Evolutionary conservation across 2,888 invertebrate genomes (phyloP), one percentile per base, ranked within the genome.

Genomic region (Agelastica alni): DNA sequence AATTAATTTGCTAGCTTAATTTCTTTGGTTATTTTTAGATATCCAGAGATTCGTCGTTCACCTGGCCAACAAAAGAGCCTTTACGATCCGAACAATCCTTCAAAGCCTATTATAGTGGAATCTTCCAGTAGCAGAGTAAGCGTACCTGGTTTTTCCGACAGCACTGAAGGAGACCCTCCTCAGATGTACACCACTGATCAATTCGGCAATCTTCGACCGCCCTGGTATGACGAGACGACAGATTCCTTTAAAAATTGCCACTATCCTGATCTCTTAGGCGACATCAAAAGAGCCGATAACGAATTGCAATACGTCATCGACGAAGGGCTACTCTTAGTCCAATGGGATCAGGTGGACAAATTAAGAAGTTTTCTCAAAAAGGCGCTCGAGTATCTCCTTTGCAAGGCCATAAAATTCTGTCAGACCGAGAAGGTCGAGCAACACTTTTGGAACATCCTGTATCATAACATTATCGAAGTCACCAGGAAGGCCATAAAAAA

Each of bases 361-460:
- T 62, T 72, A 18, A 83, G 89, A 74, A 77, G 79, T 53, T 85
- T 84, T 68, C 77, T 92, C 54, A 87, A 89, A 77, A 80, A 83
- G 56, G 85, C 85, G 42, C 81, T 91, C 39, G 81, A 83, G 61
- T 83, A 80, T 60, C 78, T 93, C 6, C 76, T 93, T 7, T 79
- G 87, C 69, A 84, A 86, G 34, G 92, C 95, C 75, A 82, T 94
- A 53, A 92, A 91, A 75, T 91, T 93, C 73, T 91, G 93, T 65
- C 89, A 91, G 71, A 83, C 87, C 32, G 89, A 92, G 70, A 93
- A 93, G 71, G 85, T 93, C 5, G 96, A 96, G 70, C 89, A 91
- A 68, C 87, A 90, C 71, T 86, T 96, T 75, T 96, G 96, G 96
- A 94, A 93, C 76, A 84, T 93, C 57, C 81, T 93, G 2, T 96